Conservation (phyloP, 2,888 invertebrate genomes). For the Molorchus minor region DNA sequence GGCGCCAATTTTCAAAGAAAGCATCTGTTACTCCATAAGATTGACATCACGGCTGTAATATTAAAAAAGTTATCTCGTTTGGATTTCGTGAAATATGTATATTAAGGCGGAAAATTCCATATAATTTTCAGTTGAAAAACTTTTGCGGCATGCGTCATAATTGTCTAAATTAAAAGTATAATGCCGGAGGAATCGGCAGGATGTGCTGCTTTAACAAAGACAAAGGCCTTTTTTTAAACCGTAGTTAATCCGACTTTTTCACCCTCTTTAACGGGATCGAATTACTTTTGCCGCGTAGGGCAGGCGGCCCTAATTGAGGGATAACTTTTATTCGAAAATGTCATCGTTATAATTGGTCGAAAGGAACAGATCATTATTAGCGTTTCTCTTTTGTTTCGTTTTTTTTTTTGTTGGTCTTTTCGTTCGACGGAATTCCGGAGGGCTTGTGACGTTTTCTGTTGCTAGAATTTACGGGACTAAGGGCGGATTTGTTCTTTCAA, state of each 20-base stretch:
- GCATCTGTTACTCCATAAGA: too few species aligned
- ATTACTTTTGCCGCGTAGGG: constrained; percentile 27
- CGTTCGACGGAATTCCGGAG: background rate
- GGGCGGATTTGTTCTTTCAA: too few species aligned
- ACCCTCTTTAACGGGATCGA: constrained; percentile 38
- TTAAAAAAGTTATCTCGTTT: constrained; percentile 6
- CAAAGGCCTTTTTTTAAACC: constrained; percentile 40
- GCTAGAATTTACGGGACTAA: too few species aligned
- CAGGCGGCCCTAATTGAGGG: constrained; percentile 7
- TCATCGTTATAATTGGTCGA: constrained; percentile 22
- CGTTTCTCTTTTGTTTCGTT: constrained; percentile 9
- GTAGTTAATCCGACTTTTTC: constrained; percentile 43
- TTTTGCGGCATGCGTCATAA: constrained; percentile 26
- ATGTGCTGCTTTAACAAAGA: constrained; percentile 35
- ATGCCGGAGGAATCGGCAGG: constrained; percentile 34
- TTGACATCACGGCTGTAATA: too few species aligned
- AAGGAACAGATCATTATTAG: constrained; percentile 12
- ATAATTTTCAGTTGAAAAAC: background rate
- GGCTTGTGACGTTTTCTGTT: too few species aligned
- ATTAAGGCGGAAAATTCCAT: constrained; percentile 5
- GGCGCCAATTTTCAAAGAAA: too few species aligned
- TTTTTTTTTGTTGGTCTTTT: background rate
- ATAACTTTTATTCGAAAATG: constrained; percentile 20
- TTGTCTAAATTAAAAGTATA: constrained; percentile 38
- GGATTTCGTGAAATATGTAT: constrained; percentile 4